Percentiles rank a stretch among this genome's conserved stretches.
Conservation (phyloP, 2,113 vertebrate genomes). For the Laticauda colubrina region DNA sequence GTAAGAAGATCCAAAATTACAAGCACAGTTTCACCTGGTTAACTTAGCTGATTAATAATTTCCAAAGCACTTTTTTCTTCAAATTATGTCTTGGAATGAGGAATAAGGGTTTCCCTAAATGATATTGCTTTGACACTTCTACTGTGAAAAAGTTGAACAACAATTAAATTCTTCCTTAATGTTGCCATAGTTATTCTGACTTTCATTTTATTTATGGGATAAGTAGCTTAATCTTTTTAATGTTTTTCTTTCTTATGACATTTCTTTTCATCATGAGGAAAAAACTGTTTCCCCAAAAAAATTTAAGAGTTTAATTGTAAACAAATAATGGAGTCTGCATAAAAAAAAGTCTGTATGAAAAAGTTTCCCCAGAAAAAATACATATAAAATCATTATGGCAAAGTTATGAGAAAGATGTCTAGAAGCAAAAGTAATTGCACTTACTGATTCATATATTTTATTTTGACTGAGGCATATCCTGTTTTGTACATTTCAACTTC, state of each 20-base stretch:
- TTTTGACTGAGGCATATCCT: neutral
- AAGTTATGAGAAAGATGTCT: constrained; percentile 4
- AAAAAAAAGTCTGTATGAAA: constrained; percentile 49
- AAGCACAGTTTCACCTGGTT: neutral
- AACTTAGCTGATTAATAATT: neutral
- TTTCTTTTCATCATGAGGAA: constrained; percentile 41
- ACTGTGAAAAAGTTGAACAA: constrained; percentile 2
- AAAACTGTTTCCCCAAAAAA: constrained; percentile 53
- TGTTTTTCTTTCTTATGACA: constrained; percentile 59
- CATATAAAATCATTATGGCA: constrained; percentile 29
- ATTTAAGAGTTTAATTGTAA: constrained; percentile 71
- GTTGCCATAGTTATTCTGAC: constrained; percentile 49
- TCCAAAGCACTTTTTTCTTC: neutral
- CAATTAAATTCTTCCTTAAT: constrained; percentile 9
- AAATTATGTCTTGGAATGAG: neutral
- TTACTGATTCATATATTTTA: neutral
- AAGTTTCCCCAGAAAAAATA: constrained; percentile 35
- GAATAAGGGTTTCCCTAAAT: neutral
- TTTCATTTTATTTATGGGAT: constrained; percentile 55
- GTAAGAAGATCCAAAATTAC: neutral
- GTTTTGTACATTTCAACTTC: neutral
- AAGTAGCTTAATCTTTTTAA: constrained; percentile 56
- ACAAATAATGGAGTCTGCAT: constrained; percentile 58
- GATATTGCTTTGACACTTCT: neutral
- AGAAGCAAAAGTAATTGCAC: constrained; percentile 14